A percentile compares a stretch with the other conserved stretches of the same genome.
Evolutionary conservation across 2,888 invertebrate species (phyloP).

Genomic region (Glyphotaelius pellucidus): DNA sequence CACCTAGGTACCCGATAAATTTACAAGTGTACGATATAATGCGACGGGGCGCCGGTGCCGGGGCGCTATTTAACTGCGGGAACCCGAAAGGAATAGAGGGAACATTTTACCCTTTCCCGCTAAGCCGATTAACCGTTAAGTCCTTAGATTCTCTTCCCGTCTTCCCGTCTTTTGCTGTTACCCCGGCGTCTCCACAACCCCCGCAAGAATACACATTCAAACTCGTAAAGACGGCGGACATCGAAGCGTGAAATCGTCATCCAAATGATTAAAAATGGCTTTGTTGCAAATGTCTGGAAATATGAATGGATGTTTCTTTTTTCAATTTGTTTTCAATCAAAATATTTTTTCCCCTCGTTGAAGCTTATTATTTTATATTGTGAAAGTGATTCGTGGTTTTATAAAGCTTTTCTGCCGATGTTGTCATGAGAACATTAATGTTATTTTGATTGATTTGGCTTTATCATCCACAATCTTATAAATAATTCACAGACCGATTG

Average conservation of each 20-base stretch:
- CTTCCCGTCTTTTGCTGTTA: slow-evolving; percentile 56
- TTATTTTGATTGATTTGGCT: slow-evolving; percentile 3
- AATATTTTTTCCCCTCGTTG: slow-evolving; percentile 26
- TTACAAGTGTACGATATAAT: slow-evolving; percentile 61
- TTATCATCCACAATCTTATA: not conserved
- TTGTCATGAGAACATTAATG: slow-evolving; percentile 1
- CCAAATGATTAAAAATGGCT: slow-evolving; percentile 64
- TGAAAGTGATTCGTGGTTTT: slow-evolving; percentile 12
- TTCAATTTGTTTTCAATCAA: slow-evolving; percentile 62
- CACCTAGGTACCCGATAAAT: slow-evolving; percentile 55
- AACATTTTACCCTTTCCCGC: slow-evolving; percentile 66
- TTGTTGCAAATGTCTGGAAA: slow-evolving; percentile 55
- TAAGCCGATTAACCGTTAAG: slow-evolving; percentile 67
- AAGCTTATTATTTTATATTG: not conserved
- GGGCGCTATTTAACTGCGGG: slow-evolving; percentile 63
- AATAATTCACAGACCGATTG: not conserved
- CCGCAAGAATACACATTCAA: slow-evolving; percentile 9
- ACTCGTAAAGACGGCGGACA: slow-evolving; percentile 63
- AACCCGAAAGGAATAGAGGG: slow-evolving; percentile 45
- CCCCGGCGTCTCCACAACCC: slow-evolving; percentile 2
- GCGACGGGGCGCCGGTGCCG: slow-evolving; percentile 26
- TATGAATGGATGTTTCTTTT: slow-evolving; percentile 60
- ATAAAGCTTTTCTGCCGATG: not conserved
- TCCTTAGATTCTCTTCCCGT: slow-evolving; percentile 63
- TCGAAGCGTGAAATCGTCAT: slow-evolving; percentile 66